Conservation (phyloP, 2,113 vertebrate species). For the Acanthochromis polyacanthus region DNA sequence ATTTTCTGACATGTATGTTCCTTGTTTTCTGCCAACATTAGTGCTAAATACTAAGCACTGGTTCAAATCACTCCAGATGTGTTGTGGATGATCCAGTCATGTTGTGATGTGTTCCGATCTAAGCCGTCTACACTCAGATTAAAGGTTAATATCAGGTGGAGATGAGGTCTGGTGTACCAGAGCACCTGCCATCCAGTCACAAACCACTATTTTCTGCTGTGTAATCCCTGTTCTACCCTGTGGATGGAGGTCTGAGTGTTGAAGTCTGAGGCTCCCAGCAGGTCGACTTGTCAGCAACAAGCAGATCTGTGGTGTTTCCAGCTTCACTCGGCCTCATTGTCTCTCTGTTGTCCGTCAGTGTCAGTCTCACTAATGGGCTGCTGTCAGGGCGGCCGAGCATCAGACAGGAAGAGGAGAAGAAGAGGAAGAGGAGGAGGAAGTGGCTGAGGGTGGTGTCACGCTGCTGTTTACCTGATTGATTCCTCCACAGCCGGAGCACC, state of each 20-base stretch:
- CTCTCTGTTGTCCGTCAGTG: conserved; percentile 42
- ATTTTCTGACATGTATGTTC: too few species aligned
- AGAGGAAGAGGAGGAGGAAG: conserved; percentile 12
- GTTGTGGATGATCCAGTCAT: background rate
- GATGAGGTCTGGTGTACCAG: background rate
- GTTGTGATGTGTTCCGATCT: background rate
- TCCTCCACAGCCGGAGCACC: conserved; percentile 9
- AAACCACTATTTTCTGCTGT: conserved; percentile 21
- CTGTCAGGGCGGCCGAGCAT: conserved; percentile 40
- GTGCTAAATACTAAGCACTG: too few species aligned
- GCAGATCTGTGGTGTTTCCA: background rate
- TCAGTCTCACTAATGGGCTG: conserved; percentile 63
- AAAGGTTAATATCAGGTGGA: background rate
- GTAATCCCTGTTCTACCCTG: background rate
- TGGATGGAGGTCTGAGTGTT: too few species aligned
- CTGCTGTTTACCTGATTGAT: conserved; percentile 52
- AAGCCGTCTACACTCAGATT: background rate
- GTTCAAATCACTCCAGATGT: background rate
- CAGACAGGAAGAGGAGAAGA: conserved; percentile 28
- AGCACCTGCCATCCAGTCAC: conserved; percentile 25
- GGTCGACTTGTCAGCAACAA: conserved; percentile 44
- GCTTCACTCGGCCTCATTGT: conserved; percentile 12
- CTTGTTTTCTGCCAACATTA: too few species aligned
- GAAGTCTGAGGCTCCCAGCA: conserved; percentile 40
- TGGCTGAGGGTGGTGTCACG: conserved; percentile 21